Base-by-base conservation (phyloP, 2,113 vertebrate genomes). In the Indicator maculatus region DNA sequence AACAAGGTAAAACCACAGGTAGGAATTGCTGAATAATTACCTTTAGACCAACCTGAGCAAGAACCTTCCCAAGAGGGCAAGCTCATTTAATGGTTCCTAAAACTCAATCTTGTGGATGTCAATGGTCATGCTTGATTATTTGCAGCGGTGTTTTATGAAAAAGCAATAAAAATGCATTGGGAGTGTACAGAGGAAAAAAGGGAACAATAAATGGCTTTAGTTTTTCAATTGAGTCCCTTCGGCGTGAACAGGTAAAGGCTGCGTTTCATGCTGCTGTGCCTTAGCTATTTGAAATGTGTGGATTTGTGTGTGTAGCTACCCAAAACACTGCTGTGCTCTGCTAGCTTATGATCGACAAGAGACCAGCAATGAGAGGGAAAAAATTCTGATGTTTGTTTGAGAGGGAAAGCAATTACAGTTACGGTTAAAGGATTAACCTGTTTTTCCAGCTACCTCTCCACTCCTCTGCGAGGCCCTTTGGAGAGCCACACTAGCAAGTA, bases 11-110 rank as follows among this genome's bases (percentile, higher is more conserved):
- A 98, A 98, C 96, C 97, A 98, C 97, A 97, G 97, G 97, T 98
- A 98, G 97, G 98, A 98, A 97, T 96, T 96, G 97, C 98, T 97
- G 97, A 98, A 98, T 98, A 98, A 98, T 98, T 98, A 98, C 98
- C 98, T 98, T 96, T 98, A 98, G 97, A 96, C 96, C 97, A 97
- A 97, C 97, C 97, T 97, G 97, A 97, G 97, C 97, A 95, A 94
- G 95, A 96, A 96, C 83, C 96, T 96, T 98, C 98, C 98, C 98
- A 97, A 70, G 97, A 98, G 98, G 97, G 96, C 90, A 94, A 98
- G 97, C 97, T 97, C 98, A 98, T 98, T 98, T 98, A 98, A 98
- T 98, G 98, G 97, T 98, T 98, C 97, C 98, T 97, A 98, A 98
- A 98, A 98, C 97, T 98, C 98, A 98, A 98, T 98, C 98, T 98